Base-by-base conservation (phyloP, 2,797 vertebrate species). In the Hyperoplus immaculatus region DNA sequence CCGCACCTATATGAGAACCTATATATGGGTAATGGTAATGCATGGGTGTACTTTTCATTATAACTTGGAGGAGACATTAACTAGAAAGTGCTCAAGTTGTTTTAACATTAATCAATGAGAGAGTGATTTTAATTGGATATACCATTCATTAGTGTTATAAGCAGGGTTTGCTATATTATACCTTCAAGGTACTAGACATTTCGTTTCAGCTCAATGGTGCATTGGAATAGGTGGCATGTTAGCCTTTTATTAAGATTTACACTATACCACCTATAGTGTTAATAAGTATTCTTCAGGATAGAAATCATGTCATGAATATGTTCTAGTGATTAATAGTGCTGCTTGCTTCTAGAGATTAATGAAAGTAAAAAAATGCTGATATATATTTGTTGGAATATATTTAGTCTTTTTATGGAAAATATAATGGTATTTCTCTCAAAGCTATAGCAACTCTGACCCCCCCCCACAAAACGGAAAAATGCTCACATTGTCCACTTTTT, bases 11-110 rank as follows among this genome's bases (percentile, higher is more conserved):
- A 50, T 47, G 16, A 50, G 55, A 50, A 47, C 21, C 66, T 46
- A 57, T 50, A 74, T 55, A 57, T 36, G 21, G 29, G 29, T 21
- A 53, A 49, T 38, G 56, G 5, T 42, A 47, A 71, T 58, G 58
- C 51, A 54, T 49, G 42, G 15, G 51, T 3, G 5, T 13, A 49
- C 39, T 71, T 78, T 66, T 76, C 59, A 69, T 67, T 80, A 53
- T 8, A 61, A 49, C 43, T 45, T 46, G 15, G 69, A 36, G 57
- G 43, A 58, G 55, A 36, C 15, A 6, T 57, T 55, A n/a, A 13
- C 14, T 45, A 60, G 39, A 46, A 85, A 47, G 36, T 56, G 21
- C 54, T 65, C 9, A 5, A 13, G 6, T 29, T 16, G 15, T 47
- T 45, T 18, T 16, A 11, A 0, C 55, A 69, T 66, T 50, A n/a